Evolutionary conservation across 2,797 vertebrate species (phyloP).

Genomic region (Ataeniobius toweri): DNA sequence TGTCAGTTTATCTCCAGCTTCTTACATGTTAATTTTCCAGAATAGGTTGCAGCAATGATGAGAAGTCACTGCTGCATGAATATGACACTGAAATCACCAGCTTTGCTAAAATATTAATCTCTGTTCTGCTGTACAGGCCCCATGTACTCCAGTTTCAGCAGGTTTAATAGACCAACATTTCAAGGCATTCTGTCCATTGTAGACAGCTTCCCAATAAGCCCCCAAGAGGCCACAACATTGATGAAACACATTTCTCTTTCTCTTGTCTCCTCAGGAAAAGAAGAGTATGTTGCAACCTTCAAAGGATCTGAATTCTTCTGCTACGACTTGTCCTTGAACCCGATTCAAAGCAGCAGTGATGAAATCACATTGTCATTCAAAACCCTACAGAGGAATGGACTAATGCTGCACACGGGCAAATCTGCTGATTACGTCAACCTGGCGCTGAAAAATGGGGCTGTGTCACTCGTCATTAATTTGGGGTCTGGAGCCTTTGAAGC

Average conservation of each 20-base stretch:
- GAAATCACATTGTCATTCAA: conserved; percentile 99
- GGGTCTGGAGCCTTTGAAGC: conserved; percentile 99
- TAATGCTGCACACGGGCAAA: conserved; percentile 99
- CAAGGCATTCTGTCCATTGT: conserved; percentile 13
- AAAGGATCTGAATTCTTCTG: conserved; percentile 99
- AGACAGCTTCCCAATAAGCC: conserved; percentile 31
- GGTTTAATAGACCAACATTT: conserved; percentile 28
- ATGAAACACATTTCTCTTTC: conserved; percentile 56
- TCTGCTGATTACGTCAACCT: conserved; percentile 99
- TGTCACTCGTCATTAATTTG: conserved; percentile 99
- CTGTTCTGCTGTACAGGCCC: neutral
- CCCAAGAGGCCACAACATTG: conserved; percentile 44
- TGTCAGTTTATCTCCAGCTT: neutral
- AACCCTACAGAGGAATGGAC: conserved; percentile 98
- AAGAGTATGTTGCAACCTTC: conserved; percentile 97
- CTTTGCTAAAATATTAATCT: conserved; percentile 4
- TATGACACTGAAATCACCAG: neutral
- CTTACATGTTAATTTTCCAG: neutral
- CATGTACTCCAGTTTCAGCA: conserved; percentile 16
- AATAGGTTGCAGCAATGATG: neutral
- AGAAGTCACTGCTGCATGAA: neutral
- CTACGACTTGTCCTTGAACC: conserved; percentile 98
- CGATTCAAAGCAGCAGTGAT: conserved; percentile 99
- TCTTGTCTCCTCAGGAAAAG: conserved; percentile 88
- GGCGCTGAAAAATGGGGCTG: conserved; percentile 98